phyloP scores from a whole-genome alignment of 35 echinoderm and acorn worm species.

The Strongylocentrotus purpuratus region DNA sequence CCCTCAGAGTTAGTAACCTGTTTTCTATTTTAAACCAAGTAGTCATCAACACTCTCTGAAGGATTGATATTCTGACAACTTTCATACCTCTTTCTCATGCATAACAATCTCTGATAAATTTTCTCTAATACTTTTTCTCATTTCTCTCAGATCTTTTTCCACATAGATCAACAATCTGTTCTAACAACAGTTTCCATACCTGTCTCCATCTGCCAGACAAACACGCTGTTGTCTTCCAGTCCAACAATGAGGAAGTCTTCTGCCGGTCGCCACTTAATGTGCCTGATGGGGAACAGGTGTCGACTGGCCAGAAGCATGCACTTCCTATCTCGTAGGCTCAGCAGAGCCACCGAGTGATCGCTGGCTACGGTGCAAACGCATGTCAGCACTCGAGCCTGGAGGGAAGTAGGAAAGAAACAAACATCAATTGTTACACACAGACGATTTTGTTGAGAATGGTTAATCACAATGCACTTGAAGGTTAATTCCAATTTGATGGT shows the following conservation, averaged over 20 bases:
- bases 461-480: too few relatives aligned
- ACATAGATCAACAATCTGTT: background rate
- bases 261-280: conserved; percentile 92
- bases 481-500: too few relatives aligned
- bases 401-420: background rate
- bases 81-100: too few relatives aligned
- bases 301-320: conserved; percentile 95
- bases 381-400: conserved; percentile 82
- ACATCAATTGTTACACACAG: background rate
- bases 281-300: conserved; percentile 91
- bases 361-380: conserved; percentile 93
- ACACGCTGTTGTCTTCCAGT: conserved; percentile 90
- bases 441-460: background rate
- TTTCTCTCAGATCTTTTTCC: background rate
- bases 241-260: conserved; percentile 96
- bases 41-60: background rate
- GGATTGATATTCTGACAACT: too few relatives aligned
- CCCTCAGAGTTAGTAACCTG: background rate
- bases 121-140: too few relatives aligned
- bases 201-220: conserved; percentile 99
- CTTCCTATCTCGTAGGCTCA: conserved; percentile 93
- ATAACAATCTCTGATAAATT: too few relatives aligned
- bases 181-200: conserved; percentile 46
- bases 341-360: conserved; percentile 94
- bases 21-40: background rate